phyloP scores from a whole-genome alignment of 1,140 invertebrate genomes.

The Zaprionus ghesquierei region DNA sequence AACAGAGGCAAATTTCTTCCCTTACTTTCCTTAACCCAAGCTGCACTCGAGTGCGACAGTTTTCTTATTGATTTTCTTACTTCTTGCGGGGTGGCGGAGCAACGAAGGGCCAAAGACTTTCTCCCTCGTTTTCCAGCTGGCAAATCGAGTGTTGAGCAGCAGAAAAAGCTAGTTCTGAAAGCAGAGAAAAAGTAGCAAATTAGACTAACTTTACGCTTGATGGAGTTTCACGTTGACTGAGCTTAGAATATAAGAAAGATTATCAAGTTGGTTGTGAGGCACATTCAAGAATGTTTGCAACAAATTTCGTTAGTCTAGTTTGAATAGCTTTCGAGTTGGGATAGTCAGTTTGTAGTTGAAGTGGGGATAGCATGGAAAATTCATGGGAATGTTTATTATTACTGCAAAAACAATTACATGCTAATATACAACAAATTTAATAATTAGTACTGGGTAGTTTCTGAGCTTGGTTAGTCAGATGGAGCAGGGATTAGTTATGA shows the following conservation, averaged over 20 bases:
- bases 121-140: background rate
- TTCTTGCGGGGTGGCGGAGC: background rate
- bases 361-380: background rate
- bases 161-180: background rate
- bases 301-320: background rate
- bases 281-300: background rate
- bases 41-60: conserved; percentile 27
- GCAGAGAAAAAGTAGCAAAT: background rate
- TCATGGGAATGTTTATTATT: background rate
- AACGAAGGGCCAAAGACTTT: background rate
- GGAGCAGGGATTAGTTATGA: too few species aligned
- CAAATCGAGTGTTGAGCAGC: conserved; percentile 6
- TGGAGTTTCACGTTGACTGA: conserved; percentile 15
- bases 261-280: background rate
- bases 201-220: conserved; percentile 20
- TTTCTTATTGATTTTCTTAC: conserved; percentile 38
- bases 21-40: background rate
- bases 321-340: background rate
- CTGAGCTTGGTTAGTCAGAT: too few species aligned
- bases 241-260: background rate
- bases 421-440: too few species aligned
- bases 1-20: conserved; percentile 40
- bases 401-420: background rate
- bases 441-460: too few species aligned
- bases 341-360: background rate